Evolutionary conservation across 2,888 invertebrate genomes (phyloP).

Genomic region (Prenolepis imparis): DNA sequence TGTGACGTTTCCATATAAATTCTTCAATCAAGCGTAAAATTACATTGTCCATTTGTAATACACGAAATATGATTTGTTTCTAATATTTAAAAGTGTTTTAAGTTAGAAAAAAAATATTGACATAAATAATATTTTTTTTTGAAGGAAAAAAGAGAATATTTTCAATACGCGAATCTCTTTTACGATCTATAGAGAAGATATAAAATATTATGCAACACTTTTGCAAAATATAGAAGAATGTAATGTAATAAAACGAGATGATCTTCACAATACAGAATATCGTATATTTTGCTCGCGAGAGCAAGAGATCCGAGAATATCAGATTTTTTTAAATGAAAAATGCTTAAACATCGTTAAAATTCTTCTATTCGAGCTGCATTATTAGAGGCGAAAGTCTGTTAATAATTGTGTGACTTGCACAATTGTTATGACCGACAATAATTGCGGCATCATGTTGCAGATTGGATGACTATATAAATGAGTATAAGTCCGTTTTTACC

Average conservation of each 20-base stretch:
- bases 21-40: background rate
- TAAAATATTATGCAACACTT: background rate
- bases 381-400: background rate
- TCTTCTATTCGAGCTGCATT: background rate
- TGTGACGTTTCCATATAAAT: background rate
- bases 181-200: background rate
- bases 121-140: background rate
- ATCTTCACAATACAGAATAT: background rate
- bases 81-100: background rate
- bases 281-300: background rate
- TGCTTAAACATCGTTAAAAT: background rate
- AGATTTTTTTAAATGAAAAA: background rate
- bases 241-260: background rate
- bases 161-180: background rate
- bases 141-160: background rate
- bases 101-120: background rate
- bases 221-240: background rate
- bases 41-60: background rate
- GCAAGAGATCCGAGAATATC: background rate
- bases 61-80: too few relatives aligned
- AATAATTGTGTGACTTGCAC: background rate
- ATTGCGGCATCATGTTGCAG: conserved; percentile 15
- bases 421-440: conserved; percentile 12
- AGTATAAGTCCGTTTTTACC: conserved; percentile 21
- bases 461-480: conserved; percentile 6